Conservation (phyloP, 2,797 vertebrate genomes). For the Catharus ustulatus region DNA sequence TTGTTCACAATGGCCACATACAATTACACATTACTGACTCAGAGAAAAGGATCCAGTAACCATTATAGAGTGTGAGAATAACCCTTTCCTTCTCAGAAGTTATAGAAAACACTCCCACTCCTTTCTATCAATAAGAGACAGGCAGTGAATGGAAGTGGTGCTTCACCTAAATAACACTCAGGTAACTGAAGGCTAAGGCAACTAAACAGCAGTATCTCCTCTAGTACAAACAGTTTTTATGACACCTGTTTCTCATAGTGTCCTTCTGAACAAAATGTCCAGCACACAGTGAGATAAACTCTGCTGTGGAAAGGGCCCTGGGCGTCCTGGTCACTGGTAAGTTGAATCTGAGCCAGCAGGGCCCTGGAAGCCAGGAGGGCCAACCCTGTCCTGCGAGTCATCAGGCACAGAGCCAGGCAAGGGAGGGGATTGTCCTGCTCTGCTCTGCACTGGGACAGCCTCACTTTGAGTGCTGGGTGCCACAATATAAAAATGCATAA, state of each 20-base stretch:
- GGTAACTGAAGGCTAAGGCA: not conserved
- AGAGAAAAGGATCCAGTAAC: not conserved
- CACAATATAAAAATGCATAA: not conserved
- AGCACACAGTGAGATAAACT: not conserved
- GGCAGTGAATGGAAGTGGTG: not conserved
- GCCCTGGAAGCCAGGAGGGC: not conserved
- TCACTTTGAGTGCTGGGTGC: not conserved
- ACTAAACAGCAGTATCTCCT: not conserved
- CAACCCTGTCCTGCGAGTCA: not conserved
- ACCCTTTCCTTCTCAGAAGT: not conserved
- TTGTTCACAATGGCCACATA: not conserved
- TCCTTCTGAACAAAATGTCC: not conserved
- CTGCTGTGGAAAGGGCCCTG: not conserved
- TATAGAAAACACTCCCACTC: not conserved
- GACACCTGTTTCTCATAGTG: not conserved
- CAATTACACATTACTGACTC: rapidly evolving
- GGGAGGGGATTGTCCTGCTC: not conserved
- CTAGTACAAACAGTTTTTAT: not conserved
- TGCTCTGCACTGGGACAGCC: rapidly evolving
- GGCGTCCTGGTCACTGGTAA: not conserved
- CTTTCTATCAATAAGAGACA: not conserved
- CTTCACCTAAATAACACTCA: not conserved
- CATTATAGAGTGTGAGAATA: not conserved
- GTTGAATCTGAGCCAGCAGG: not conserved
- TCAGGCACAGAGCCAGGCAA: not conserved